Base-by-base conservation (phyloP, 1,140 invertebrate genomes). In the Bilobella aurantiaca region DNA sequence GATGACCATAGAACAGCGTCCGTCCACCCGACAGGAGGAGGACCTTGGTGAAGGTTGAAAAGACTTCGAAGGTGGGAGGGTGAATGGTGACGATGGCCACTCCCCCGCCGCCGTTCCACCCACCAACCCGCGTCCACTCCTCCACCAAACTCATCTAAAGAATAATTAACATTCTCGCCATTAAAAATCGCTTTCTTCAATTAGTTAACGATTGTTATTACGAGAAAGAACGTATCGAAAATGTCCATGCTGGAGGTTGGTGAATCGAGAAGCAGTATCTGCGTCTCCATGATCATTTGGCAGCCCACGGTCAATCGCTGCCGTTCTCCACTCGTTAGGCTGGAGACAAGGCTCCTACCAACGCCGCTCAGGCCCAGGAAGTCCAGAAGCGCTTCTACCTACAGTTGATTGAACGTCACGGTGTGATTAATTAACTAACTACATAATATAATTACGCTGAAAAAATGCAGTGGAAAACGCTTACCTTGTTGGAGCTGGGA, bases 221-320 rank as follows among this genome's bases (percentile, higher is more conserved):
- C 70, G 18, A 96, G 77, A 76, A 96, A 96, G 78, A 96, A 96
- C 0, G 91, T 92, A 74, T 97, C 93, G 69, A 96, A 96, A 63
- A 96, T 94, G 73, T 97, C 93, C 86, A 97, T 91, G 58, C 91
- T 90, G 74, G 86, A 85, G 0, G 91, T 93, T 1, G 93, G 90
- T 77, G 92, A 88, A 75, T 96, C 92, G 28, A 96, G 78, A 1
- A 93, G 81, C 0, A 96, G 79, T 34, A 96, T 82, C 62, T 92
- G 89, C 58, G 87, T 86, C 75, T 90, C 87, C 16, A 92, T 81
- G 18, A 96, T 76, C 21, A 97, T 78, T 71, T 92, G 88, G 74
- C 90, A 91, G 0, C 91, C 93, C 1, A 96, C 85, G 66, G 90
- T 89, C 1, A 96, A 76, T 68, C 93, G 81, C 68, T 88, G 82